phyloP scores from a whole-genome alignment of 1,140 invertebrate genomes.

The Danaus plexippus region DNA sequence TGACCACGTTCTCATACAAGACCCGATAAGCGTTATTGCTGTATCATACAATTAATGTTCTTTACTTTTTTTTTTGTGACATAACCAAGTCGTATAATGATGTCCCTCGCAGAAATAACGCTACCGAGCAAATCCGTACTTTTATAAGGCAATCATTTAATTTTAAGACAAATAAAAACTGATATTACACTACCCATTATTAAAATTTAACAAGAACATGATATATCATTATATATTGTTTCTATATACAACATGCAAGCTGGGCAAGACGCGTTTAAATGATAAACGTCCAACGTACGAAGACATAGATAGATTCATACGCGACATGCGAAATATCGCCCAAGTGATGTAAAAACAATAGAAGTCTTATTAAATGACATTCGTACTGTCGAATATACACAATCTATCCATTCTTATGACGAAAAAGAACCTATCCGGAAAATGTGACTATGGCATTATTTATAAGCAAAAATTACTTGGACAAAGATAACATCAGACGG shows the following conservation, averaged over 20 bases:
- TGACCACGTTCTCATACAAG: constrained; percentile 25
- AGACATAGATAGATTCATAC: constrained; percentile 58
- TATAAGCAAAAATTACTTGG: constrained; percentile 51
- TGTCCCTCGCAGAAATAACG: too few species aligned
- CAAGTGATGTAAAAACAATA: constrained; percentile 27
- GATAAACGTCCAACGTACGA: constrained; percentile 50
- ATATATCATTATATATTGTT: constrained; percentile 52
- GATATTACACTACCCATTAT: constrained; percentile 52
- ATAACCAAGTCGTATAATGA: constrained; percentile 32
- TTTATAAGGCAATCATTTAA: too few species aligned
- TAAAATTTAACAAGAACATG: constrained; percentile 64
- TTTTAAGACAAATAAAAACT: constrained; percentile 7
- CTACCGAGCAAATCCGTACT: too few species aligned
- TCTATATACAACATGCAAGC: constrained; percentile 66
- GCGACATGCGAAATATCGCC: constrained; percentile 37
- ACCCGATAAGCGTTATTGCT: constrained; percentile 23
- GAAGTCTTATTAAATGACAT: constrained; percentile 41
- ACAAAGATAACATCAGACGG: constrained; percentile 60
- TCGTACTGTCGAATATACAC: constrained; percentile 22
- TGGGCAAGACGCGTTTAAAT: constrained; percentile 59
- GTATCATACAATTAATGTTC: constrained; percentile 8
- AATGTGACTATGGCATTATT: constrained; percentile 18
- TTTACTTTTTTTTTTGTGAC: constrained; percentile 46
- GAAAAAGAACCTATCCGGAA: constrained; percentile 9
- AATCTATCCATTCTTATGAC: constrained; percentile 20